Evolutionary conservation across 2,888 invertebrate species (phyloP), one percentile per base, ranked within the genome.

Genomic region (Hesperia comma): DNA sequence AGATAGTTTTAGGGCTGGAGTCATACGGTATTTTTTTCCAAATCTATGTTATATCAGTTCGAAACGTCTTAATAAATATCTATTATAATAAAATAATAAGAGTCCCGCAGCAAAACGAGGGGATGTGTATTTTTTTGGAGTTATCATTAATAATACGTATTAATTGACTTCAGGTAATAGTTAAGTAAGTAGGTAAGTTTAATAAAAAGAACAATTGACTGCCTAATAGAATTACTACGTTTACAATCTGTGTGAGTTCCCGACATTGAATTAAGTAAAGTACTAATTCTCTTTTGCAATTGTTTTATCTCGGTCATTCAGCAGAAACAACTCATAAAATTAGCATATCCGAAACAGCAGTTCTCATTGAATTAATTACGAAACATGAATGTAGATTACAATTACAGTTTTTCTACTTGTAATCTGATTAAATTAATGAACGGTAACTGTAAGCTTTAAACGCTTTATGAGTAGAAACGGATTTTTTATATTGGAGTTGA

Each of bases 251-350:
- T 49, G 33, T 17, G 7, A 19, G n/a, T 26, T 32, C 32, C 32
- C 32, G 32, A 32, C 54, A 54, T 54, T 15, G 32, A 26, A 54
- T 32, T 15, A 32, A 32, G 26, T 8, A 15, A 54, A 33, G 32
- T 54, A 15, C 32, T 8, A 7, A 33, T 32, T 15, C 54, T 53
- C 32, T 21, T 15, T 8, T 8, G 32, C 32, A 6, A n/a, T 54
- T 54, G 54, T 54, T 54, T 54, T 33, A 54, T 17, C 33, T 14
- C 54, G 54, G 33, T 17, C 54, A 33, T 54, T 54, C 54, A 33
- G 54, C 15, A 33, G 32, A 54, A 33, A 21, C 32, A 14, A 15
- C 32, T 54, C 54, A 15, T 54, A 54, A 54, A 54, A 54, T 54
- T 54, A 32, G 33, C 54, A 54, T 53, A 32, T 26, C 54, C 33